Percentiles rank a stretch among this genome's conserved stretches.
Evolutionary conservation across 30 jellyfish, hydroid and myxozoan genomes (phyloP).

Genomic region (Chironex yamaguchii): DNA sequence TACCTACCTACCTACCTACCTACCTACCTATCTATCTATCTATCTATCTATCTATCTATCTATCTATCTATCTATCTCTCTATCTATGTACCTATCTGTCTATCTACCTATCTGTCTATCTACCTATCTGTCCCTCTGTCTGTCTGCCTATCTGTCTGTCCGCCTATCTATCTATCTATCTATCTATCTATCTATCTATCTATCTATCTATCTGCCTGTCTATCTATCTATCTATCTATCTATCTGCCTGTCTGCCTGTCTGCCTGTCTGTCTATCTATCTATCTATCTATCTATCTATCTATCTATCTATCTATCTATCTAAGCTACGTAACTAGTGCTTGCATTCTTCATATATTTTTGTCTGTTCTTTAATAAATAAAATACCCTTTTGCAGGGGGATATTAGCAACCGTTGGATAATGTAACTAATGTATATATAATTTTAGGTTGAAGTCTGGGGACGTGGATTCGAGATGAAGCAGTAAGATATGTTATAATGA

Average conservation of each 20-base stretch:
- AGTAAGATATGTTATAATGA: no score
- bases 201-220: neutral
- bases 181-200: neutral
- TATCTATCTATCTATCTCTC: no score
- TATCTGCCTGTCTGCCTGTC: neutral
- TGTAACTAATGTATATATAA: no score
- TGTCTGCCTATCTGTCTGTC: neutral
- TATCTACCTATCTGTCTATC: neutral
- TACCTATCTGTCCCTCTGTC: neutral
- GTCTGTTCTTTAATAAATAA: no score
- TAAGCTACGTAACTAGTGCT: neutral
- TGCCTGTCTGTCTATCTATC: neutral
- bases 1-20: no score
- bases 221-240: neutral
- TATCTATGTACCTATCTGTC: neutral
- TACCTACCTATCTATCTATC: no score
- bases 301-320: neutral
- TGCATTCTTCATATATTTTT: no score
- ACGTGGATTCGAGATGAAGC: no score
- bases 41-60: no score
- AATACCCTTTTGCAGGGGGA: no score
- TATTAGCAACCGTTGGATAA: no score
- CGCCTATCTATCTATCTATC: neutral
- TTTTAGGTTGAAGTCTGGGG: no score
- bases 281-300: neutral